These are phyloP conservation scores for Leptoclinus maculatus DNA, from an alignment of 2,797 vertebrate genomes.

Conservation along the genomic window DNA sequence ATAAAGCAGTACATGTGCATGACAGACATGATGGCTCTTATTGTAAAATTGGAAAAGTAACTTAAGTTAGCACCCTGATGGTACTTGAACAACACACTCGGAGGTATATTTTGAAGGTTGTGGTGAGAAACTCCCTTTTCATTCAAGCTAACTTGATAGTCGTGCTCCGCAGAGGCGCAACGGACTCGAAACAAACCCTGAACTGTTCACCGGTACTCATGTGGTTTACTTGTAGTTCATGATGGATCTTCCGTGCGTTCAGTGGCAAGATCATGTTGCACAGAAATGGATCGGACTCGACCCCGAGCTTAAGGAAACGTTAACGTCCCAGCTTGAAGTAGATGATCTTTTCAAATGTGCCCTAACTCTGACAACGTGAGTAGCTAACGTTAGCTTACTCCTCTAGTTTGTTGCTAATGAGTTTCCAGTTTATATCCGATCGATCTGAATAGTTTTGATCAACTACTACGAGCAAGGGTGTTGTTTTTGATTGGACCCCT, in stretches of 20 bases:
- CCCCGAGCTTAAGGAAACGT: conserved; percentile 53
- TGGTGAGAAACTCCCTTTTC: not conserved
- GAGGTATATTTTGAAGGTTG: conserved; percentile 44
- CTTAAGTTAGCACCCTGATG: not conserved
- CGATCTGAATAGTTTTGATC: not conserved
- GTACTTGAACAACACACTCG: not conserved
- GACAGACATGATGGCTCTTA: not conserved
- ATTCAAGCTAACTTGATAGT: rapidly evolving
- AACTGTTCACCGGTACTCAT: not conserved
- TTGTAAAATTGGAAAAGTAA: not conserved
- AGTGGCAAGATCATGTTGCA: conserved; percentile 79
- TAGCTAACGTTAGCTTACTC: conserved; percentile 14
- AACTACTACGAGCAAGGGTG: too few species aligned
- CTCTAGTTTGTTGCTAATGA: not conserved
- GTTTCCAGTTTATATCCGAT: not conserved
- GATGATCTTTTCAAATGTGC: conserved; percentile 77
- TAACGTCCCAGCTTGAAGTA: conserved; percentile 67
- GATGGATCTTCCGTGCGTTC: conserved; percentile 81
- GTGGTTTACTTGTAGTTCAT: not conserved
- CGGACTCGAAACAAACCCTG: conserved; percentile 21
- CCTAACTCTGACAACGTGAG: conserved; percentile 75
- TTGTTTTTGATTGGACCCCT: too few species aligned
- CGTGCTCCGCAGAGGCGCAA: not conserved
- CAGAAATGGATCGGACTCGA: conserved; percentile 78
- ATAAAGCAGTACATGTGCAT: conserved; percentile 18